Conservation (phyloP, 1,140 invertebrate genomes). For the Halesus radiatus region DNA sequence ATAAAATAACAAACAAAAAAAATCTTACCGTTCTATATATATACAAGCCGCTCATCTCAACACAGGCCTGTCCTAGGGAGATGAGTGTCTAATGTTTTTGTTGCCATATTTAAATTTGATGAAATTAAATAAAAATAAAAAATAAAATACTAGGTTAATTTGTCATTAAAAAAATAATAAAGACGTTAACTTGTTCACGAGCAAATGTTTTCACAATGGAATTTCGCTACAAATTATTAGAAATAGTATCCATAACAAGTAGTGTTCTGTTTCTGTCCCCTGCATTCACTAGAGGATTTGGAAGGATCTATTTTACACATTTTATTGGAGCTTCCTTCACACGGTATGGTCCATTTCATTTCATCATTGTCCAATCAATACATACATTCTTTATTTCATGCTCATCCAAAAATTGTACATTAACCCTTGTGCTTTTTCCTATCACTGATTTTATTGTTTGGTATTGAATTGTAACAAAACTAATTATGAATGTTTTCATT, state of each 20-base stretch:
- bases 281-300: constrained; percentile 8
- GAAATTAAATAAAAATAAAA: too few species aligned
- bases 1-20: too few species aligned
- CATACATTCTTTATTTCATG: background rate
- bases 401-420: background rate
- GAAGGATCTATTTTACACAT: constrained; percentile 22
- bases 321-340: constrained; percentile 28
- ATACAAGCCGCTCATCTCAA: too few species aligned
- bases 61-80: too few species aligned
- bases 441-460: background rate
- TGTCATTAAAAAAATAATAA: too few species aligned
- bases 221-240: background rate
- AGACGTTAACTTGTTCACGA: too few species aligned
- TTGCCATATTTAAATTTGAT: too few species aligned
- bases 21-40: too few species aligned
- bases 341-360: constrained; percentile 13
- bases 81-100: too few species aligned
- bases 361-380: background rate
- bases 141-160: too few species aligned
- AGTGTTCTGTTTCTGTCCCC: constrained; percentile 3
- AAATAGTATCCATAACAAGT: background rate
- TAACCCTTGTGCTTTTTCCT: background rate
- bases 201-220: too few species aligned
- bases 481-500: constrained; percentile 58
- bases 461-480: too few species aligned